phyloP scores from a whole-genome alignment of 2,888 invertebrate genomes.

The Andricus curvator region DNA sequence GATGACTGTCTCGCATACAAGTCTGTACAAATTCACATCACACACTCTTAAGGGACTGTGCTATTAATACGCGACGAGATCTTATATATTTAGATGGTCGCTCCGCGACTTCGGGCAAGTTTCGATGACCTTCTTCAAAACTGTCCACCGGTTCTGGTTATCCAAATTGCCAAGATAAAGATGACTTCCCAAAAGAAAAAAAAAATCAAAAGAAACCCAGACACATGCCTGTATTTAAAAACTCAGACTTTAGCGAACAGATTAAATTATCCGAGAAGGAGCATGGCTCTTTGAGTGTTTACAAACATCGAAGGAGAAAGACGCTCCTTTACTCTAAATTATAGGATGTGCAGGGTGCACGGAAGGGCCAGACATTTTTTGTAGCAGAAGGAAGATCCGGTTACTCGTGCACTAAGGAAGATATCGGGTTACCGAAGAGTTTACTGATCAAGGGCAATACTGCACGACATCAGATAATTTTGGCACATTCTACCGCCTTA shows the following conservation, averaged over 20 bases:
- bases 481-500: background rate
- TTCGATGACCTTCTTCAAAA: conserved; percentile 42
- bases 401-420: conserved; percentile 59
- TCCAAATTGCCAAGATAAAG: conserved; percentile 10
- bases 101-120: conserved; percentile 49
- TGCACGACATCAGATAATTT: conserved; percentile 10
- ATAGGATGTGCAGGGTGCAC: background rate
- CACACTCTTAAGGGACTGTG: conserved; percentile 35
- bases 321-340: background rate
- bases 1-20: background rate
- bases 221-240: background rate
- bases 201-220: no score
- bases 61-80: conserved; percentile 59
- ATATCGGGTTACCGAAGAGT: conserved; percentile 59
- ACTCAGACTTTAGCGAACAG: background rate
- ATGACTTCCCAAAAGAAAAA: background rate
- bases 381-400: conserved; percentile 58
- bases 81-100: conserved; percentile 59
- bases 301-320: background rate
- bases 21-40: conserved; percentile 38
- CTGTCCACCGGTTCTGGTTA: background rate
- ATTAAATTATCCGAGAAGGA: background rate
- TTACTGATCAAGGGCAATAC: conserved; percentile 53
- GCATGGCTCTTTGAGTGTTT: background rate
- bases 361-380: conserved; percentile 40